These are phyloP conservation scores for Oncorhynchus gorbuscha DNA, from an alignment of 2,113 vertebrate genomes.

Conservation along the genomic window DNA sequence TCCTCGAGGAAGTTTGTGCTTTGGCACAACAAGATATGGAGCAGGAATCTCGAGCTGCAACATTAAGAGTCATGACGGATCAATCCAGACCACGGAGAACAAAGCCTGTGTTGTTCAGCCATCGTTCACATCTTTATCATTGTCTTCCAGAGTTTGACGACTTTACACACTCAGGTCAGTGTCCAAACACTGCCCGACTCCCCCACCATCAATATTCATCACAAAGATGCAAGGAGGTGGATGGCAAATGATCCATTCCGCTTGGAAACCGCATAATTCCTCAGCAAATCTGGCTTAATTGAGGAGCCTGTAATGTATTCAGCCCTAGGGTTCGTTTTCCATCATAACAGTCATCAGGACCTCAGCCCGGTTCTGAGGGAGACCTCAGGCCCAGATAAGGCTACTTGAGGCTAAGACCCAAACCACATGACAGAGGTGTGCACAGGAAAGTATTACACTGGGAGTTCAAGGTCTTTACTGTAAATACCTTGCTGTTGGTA, in stretches of 20 bases:
- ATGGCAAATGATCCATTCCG: constrained; percentile 10
- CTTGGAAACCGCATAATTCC: constrained; percentile 7
- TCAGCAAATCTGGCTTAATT: constrained; percentile 12
- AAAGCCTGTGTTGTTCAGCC: not conserved
- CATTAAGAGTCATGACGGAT: not conserved
- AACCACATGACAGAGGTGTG: not conserved
- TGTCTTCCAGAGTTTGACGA: not conserved
- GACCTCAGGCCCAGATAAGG: not conserved
- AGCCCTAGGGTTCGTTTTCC: not conserved
- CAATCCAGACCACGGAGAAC: not conserved
- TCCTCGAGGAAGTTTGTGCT: not conserved
- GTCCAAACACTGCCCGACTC: not conserved
- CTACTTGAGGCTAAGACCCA: not conserved
- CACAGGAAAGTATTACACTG: not conserved
- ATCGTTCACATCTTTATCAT: not conserved
- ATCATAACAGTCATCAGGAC: not conserved
- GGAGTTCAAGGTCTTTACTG: not conserved
- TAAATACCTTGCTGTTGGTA: not conserved
- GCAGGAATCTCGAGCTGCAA: not conserved
- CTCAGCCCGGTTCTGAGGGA: not conserved
- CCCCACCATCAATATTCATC: constrained; percentile 12
- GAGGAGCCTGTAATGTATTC: constrained; percentile 11
- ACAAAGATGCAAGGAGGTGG: not conserved
- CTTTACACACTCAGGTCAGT: not conserved
- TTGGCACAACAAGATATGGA: not conserved